Evolutionary conservation across 2,888 invertebrate species (phyloP).

Genomic region (Dasysyrphus tricinctus): DNA sequence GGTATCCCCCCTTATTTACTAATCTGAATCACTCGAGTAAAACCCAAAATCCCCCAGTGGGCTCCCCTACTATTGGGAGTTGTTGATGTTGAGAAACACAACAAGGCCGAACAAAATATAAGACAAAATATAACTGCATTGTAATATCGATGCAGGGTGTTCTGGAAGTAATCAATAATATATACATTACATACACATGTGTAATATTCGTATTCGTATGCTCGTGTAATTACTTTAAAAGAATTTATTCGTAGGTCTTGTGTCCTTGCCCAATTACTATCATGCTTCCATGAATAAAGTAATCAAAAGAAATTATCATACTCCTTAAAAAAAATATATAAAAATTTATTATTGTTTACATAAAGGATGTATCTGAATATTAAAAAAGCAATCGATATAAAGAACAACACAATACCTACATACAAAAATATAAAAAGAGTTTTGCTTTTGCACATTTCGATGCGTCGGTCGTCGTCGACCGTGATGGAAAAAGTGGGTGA

Average conservation of each 20-base stretch:
- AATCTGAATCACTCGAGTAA: no score
- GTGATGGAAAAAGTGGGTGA: constrained; percentile 12
- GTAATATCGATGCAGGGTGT: no score
- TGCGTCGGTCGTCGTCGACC: no score
- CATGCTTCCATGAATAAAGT: background rate
- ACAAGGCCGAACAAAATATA: no score
- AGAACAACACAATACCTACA: background rate
- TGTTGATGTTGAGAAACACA: no score
- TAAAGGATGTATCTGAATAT: background rate
- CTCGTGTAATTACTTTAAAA: background rate
- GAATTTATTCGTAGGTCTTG: background rate
- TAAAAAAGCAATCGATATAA: background rate
- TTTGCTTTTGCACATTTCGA: background rate
- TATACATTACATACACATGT: no score
- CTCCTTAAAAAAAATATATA: background rate
- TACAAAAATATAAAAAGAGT: background rate
- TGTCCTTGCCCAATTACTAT: background rate
- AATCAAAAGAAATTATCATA: background rate
- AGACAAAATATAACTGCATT: no score
- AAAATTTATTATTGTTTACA: background rate
- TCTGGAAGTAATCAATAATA: no score
- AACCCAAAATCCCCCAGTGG: no score
- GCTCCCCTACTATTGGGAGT: no score
- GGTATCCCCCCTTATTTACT: no score
- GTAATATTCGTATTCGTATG: no score